Evolutionary conservation across 2,888 invertebrate genomes (phyloP), one percentile per base, ranked within the genome.

Genomic region (Ochropleura plecta): DNA sequence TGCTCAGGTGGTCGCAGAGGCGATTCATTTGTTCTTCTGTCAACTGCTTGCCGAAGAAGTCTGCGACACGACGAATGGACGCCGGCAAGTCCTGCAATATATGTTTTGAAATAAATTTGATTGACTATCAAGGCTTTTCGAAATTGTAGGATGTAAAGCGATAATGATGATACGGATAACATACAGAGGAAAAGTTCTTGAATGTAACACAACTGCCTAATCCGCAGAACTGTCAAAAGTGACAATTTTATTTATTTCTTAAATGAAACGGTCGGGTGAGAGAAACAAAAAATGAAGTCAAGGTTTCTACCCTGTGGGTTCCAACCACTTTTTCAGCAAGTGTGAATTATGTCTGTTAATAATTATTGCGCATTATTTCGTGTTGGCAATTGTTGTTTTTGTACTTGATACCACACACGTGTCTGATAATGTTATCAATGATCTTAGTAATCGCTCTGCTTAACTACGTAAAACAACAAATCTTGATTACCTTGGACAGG

Each of bases 1-100:
- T 98, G 85, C 97, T 96, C 81, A 98, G 96, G 91, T 98, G 98
- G 5, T 97, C 91, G 0, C 96, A 94, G 10, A 98, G 93, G 30
- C 92, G 91, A 1, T 93, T 88, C 0, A 98, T 88, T 88, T 98
- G 96, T 46, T 97, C 95, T 0, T 92, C 90, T 0, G 91, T 95
- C 55, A 97, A 91, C 0, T 88, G 87, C 88, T 97, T 97, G 18
- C 94, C 95, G 16, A 98, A 89, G 87, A 98, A 98, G 0, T 93
- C 86, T 0, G 97, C 95, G 0, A 98, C 93, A 82, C 95, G 96
- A 16, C 91, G 90, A 9, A 81, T 63, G 6, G 48, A 70, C 0
- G 66, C 81, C 49, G 53, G 74, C 30, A 83, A 42, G 30, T 83
- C 83, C 83, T 83, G 51, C 51, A 70, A 59, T 30, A 4, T 53